Evolutionary conservation across 2,113 vertebrate species (phyloP).

Genomic region (Aldabrachelys gigantea): DNA sequence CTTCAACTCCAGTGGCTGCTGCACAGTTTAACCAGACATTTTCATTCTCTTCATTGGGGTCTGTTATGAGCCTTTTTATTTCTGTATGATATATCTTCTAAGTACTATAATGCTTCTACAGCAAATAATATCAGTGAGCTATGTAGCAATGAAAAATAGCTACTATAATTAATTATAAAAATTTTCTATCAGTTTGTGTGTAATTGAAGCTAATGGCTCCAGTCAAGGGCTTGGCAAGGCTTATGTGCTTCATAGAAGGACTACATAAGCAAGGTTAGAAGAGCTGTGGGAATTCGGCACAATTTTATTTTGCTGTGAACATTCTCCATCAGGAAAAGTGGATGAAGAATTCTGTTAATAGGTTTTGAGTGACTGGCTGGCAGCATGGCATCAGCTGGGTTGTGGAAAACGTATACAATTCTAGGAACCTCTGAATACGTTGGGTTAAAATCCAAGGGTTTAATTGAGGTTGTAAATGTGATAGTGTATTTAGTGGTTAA

Average conservation of each 20-base stretch:
- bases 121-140: background rate
- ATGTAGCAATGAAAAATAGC: background rate
- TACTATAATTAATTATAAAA: background rate
- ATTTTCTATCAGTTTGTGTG: background rate
- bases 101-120: background rate
- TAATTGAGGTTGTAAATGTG: background rate
- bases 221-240: background rate
- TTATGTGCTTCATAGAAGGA: background rate
- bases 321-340: background rate
- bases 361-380: background rate
- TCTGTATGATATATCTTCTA: background rate
- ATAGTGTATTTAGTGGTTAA: background rate
- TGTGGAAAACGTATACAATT: background rate
- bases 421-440: background rate
- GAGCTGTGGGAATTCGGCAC: background rate
- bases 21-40: constrained; percentile 84
- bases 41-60: constrained; percentile 83
- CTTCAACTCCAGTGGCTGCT: constrained; percentile 63
- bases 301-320: background rate
- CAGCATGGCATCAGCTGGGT: background rate
- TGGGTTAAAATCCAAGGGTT: background rate
- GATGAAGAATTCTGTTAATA: background rate
- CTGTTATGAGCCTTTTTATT: constrained; percentile 54
- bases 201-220: background rate
- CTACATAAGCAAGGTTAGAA: background rate